Base-by-base conservation (phyloP, 1,140 invertebrate species). In the Rhizoglyphus robini region DNA sequence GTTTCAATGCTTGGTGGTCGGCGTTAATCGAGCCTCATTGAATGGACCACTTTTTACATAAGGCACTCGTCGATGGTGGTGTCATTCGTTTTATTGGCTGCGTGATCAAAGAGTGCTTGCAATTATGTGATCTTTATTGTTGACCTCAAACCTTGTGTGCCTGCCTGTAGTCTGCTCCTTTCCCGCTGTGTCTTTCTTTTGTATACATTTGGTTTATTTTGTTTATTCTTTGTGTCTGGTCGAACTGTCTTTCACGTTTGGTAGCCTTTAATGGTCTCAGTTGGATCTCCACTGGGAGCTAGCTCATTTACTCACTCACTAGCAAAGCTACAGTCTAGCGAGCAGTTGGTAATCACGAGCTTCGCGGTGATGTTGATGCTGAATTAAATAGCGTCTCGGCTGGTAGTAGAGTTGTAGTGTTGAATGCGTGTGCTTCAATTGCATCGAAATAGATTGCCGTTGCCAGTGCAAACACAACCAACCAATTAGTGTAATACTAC, bases 141-240 rank as follows among this genome's bases (percentile, higher is more conserved):
- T 54, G 51, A 54, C 51, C 51, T n/a, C n/a, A n/a, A n/a, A n/a
- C n/a, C n/a, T 54, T 54, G 23, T 54, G n/a, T n/a, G 51, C 51
- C 23, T 11, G 8, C n/a, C n/a, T n/a, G n/a, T n/a, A 8, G 51
- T 32, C 8, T 32, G 8, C 5, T 20, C 36, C 51, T 27, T 54
- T 54, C 51, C 51, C 31, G 51, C 20, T 20, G 51, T 32, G 51
- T 8, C 23, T 54, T 15, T 54, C 31, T 54, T 20, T 54, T 20
- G 8, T 23, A 11, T 23, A 54, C n/a, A n/a, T n/a, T n/a, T n/a
- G n/a, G n/a, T 8, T 41, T 8, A 8, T 8, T 54, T 54, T 20
- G 51, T 54, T 54, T 25, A 8, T 54, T 54, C 20, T 32, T 54
- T 32, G 8, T 5, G 23, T 54, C 20, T 54, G 51, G 51, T 54